These are phyloP conservation scores for Rosalia funebris DNA, from an alignment of 2,888 invertebrate genomes.

Conservation along the genomic window DNA sequence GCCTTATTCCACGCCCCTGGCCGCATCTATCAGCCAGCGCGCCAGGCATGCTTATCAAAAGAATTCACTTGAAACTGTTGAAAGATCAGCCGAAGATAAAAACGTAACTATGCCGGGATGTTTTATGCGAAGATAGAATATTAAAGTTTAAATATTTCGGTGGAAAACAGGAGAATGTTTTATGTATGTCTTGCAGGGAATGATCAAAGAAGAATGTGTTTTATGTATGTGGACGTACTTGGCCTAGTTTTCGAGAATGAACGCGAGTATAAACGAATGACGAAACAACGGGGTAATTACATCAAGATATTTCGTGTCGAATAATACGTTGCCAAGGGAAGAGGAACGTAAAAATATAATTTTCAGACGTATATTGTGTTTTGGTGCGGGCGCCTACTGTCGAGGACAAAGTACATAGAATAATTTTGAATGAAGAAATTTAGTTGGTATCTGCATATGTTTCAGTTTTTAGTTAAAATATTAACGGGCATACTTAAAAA, in stretches of 20 bases:
- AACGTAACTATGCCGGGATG: background rate
- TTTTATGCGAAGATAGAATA: conserved; percentile 11
- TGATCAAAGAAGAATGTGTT: conserved; percentile 20
- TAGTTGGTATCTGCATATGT: too few species aligned
- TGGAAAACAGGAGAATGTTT: conserved; percentile 5
- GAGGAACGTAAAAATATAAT: conserved; percentile 2
- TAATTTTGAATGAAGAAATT: too few species aligned
- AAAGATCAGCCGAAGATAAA: conserved; percentile 8
- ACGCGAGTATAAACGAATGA: background rate
- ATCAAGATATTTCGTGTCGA: background rate
- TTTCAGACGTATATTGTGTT: too few species aligned
- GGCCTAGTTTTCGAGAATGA: conserved; percentile 18
- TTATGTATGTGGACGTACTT: conserved; percentile 15
- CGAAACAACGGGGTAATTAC: conserved; percentile 8
- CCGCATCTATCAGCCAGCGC: too few species aligned
- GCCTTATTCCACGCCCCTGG: too few species aligned
- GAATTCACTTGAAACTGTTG: conserved; percentile 5
- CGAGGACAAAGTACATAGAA: background rate
- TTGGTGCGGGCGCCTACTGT: too few species aligned
- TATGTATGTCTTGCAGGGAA: conserved; percentile 11
- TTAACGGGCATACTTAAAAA: too few species aligned
- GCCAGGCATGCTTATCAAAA: too few species aligned
- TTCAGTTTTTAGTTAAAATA: too few species aligned
- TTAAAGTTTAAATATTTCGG: conserved; percentile 19
- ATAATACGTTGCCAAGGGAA: conserved; percentile 4